Percentiles rank a stretch among this genome's conserved stretches.
phyloP scores from a whole-genome alignment of 2,797 vertebrate genomes.

The Argya squamiceps region DNA sequence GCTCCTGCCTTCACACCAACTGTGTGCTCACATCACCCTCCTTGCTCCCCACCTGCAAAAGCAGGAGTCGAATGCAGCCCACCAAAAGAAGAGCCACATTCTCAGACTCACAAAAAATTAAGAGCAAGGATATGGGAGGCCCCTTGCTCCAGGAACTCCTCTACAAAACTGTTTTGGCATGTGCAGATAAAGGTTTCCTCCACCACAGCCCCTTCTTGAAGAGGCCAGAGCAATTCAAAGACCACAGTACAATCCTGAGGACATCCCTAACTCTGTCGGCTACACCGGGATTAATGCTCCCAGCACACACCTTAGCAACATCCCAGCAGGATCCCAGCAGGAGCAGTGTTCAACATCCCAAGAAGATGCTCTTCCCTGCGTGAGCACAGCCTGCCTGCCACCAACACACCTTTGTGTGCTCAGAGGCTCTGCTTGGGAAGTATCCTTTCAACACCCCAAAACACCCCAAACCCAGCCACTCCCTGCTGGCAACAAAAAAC shows the following conservation, averaged over 20 bases:
- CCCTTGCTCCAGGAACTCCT: neutral
- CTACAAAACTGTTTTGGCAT: neutral
- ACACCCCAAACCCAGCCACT: neutral
- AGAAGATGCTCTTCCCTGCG: neutral
- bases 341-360: neutral
- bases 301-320: neutral
- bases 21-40: neutral
- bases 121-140: neutral
- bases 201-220: neutral
- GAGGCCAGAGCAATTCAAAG: neutral
- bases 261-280: neutral
- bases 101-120: neutral
- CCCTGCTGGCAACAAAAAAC: neutral
- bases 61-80: neutral
- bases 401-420: neutral
- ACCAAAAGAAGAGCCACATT: neutral
- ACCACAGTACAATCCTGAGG: neutral
- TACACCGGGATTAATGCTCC: fast-evolving
- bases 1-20: neutral
- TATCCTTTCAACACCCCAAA: neutral
- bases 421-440: neutral
- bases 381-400: neutral
- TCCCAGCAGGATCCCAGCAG: neutral
- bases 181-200: neutral
- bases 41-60: neutral